Evolutionary conservation across 2,797 vertebrate genomes (phyloP), one percentile per base, ranked within the genome.

Genomic region (Catostomus latipinnis): DNA sequence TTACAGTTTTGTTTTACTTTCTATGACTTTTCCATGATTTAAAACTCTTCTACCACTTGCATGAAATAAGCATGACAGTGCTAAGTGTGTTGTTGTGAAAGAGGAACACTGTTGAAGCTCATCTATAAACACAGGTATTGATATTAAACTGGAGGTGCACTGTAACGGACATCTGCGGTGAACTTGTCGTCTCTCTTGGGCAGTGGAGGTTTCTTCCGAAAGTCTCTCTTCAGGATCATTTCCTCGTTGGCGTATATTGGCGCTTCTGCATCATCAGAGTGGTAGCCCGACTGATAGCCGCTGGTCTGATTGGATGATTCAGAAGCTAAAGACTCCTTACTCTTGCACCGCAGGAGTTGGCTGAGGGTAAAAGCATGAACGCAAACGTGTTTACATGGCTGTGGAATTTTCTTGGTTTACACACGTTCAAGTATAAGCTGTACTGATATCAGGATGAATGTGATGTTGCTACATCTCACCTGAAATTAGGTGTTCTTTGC

Each of bases 221-320:
- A 88, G 77, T 93, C 94, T 74, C 95, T 95, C 92, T 96, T 95
- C 85, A 96, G 94, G 90, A 97, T 97, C 0, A 93, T 95, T 86
- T 98, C 97, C 90, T 99, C 97, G 0, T 96, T 95, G 72, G 95
- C 95, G 71, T 94, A 98, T 75, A 94, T 88, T 0, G 95, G 91
- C 16, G 92, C 92, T 88, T 99, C 98, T 0, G 95, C 92, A 83
- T 99, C 98, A 0, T 99, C 98, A 0, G 98, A 99, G 88, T 98
- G 98, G 88, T 99, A 99, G 8, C 97, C 98, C 0, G 98, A 99
- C 90, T 99, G 98, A 91, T 98, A 99, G 22, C 97, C 98, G 0
- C 97, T 99, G 0, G 98, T 99, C 92, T 98, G 98, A 91, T 98
- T 98, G 86, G 97, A 99, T 2, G 96, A 94, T 90, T 98, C 97